phyloP scores from a whole-genome alignment of 2,888 invertebrate genomes.

The Pheosia gnoma region DNA sequence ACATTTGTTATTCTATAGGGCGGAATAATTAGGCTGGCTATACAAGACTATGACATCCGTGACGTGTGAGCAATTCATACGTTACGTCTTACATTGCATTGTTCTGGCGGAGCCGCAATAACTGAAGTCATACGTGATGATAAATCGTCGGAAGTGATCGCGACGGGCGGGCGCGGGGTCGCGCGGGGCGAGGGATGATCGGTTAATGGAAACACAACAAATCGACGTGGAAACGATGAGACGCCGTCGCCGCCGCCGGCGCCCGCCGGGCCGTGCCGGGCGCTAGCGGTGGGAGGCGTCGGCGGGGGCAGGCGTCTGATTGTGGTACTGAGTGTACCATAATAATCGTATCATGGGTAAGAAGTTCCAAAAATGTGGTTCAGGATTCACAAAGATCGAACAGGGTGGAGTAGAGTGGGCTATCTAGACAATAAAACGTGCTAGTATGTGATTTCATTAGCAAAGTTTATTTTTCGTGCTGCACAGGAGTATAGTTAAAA shows the following conservation, averaged over 20 bases:
- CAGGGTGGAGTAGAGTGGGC: too few species aligned
- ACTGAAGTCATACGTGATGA: background rate
- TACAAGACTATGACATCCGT: too few species aligned
- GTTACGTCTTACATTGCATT: background rate
- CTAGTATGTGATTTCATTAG: too few species aligned
- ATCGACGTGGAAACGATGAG: background rate
- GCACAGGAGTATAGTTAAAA: too few species aligned
- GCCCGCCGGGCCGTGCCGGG: background rate
- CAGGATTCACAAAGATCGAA: too few species aligned
- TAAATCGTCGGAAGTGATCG: slow-evolving; percentile 2
- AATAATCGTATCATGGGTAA: too few species aligned
- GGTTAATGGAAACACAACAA: slow-evolving; percentile 5
- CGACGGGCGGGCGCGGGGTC: background rate
- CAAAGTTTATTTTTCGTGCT: too few species aligned
- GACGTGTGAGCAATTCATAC: background rate
- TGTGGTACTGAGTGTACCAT: too few species aligned
- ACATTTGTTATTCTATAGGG: too few species aligned
- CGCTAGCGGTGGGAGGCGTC: background rate
- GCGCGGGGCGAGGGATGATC: background rate
- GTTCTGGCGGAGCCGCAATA: background rate
- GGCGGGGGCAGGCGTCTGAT: background rate
- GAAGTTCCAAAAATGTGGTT: too few species aligned
- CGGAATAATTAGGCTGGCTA: too few species aligned
- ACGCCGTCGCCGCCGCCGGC: background rate
- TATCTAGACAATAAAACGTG: too few species aligned